Evolutionary conservation across 2,888 invertebrate species (phyloP).

Genomic region (Ernsta delagoae): DNA sequence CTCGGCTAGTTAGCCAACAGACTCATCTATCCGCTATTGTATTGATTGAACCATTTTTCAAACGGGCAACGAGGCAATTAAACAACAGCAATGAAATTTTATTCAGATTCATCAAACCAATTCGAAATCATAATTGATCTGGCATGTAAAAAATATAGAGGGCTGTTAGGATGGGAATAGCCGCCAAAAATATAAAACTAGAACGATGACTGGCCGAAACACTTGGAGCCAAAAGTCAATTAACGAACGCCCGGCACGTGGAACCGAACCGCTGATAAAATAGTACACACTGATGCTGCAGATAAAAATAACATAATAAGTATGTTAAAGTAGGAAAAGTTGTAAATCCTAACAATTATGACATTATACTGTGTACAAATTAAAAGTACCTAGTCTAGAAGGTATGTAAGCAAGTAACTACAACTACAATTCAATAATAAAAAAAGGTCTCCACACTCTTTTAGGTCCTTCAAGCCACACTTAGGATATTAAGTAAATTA

Average conservation of each 20-base stretch:
- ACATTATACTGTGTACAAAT: no score
- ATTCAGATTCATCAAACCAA: slow-evolving; percentile 84
- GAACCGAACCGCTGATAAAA: slow-evolving; percentile 59
- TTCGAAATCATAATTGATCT: slow-evolving; percentile 84
- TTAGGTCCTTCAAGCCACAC: no score
- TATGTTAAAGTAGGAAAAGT: no score
- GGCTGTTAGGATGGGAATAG: slow-evolving; percentile 79
- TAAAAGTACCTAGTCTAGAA: no score
- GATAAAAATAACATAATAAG: slow-evolving; percentile 37
- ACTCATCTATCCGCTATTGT: slow-evolving; percentile 52
- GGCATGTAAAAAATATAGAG: slow-evolving; percentile 80
- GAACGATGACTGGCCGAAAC: slow-evolving; percentile 81
- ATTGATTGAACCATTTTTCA: slow-evolving; percentile 77
- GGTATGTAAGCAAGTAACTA: no score
- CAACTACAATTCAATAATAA: no score
- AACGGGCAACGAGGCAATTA: slow-evolving; percentile 79
- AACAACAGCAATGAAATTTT: slow-evolving; percentile 82
- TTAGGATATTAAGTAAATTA: no score
- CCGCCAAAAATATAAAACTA: slow-evolving; percentile 82
- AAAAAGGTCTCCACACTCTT: no score
- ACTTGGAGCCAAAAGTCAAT: slow-evolving; percentile 78
- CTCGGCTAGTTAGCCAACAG: slow-evolving; percentile 51
- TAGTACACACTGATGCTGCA: slow-evolving; percentile 50
- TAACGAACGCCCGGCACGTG: slow-evolving; percentile 73
- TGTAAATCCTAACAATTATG: no score